Evolutionary conservation across 2,113 vertebrate genomes (phyloP).

Genomic region (Dendrocopos noguchii): DNA sequence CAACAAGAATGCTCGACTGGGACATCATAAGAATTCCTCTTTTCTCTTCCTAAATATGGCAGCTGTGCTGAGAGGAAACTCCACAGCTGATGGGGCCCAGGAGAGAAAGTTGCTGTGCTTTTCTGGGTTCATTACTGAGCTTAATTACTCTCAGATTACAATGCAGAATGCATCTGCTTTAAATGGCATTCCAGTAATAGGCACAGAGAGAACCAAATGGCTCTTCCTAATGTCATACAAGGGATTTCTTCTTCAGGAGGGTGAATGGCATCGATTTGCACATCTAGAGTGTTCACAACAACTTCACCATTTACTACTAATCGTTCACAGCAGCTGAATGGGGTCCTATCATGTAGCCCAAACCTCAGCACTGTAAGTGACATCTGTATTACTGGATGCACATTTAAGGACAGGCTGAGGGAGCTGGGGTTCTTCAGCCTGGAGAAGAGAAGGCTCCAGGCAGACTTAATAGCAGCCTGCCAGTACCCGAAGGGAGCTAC

Average conservation of each 20-base stretch:
- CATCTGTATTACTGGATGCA: neutral
- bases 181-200: slow-evolving; percentile 38
- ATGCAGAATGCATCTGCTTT: slow-evolving; percentile 41
- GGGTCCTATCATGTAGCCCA: neutral
- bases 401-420: no score
- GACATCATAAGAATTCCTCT: neutral
- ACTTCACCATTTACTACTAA: neutral
- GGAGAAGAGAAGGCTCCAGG: no score
- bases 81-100: slow-evolving; percentile 3
- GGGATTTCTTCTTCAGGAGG: slow-evolving; percentile 25
- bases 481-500: no score
- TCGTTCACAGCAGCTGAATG: neutral
- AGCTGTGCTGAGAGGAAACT: slow-evolving; percentile 41
- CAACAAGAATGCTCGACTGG: neutral
- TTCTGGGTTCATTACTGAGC: slow-evolving; percentile 40
- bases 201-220: neutral
- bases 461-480: no score
- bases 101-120: slow-evolving; percentile 12
- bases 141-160: slow-evolving; percentile 52
- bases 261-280: neutral
- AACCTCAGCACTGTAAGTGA: neutral
- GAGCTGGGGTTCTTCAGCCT: no score
- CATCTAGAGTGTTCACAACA: neutral
- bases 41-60: neutral
- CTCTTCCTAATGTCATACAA: slow-evolving; percentile 14